Evolutionary conservation across 2,113 vertebrate genomes (phyloP).

Genomic region (Cyanoramphus novaezelandiae): DNA sequence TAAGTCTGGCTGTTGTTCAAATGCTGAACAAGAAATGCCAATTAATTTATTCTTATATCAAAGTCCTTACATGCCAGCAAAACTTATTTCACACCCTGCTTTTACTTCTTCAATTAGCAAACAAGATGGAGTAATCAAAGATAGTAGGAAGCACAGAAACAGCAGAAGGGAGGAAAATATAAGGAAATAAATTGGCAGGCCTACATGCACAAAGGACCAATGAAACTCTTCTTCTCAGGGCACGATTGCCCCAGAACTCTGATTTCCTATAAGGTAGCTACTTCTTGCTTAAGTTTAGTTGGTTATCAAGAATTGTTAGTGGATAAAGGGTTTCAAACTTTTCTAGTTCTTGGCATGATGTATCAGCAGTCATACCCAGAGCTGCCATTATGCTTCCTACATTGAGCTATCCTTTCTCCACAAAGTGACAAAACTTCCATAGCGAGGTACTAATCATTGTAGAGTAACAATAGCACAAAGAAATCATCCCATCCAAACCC

Average conservation of each 20-base stretch:
- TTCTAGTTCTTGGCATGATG: neutral
- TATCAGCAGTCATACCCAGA: neutral
- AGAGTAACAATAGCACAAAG: neutral
- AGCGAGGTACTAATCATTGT: fast-evolving
- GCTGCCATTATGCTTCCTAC: neutral
- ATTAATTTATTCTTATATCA: neutral
- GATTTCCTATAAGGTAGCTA: neutral
- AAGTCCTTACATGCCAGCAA: neutral
- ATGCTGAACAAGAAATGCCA: neutral
- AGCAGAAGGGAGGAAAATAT: neutral
- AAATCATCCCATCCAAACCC: neutral
- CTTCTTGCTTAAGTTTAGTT: neutral
- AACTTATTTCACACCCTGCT: neutral
- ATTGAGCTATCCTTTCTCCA: neutral
- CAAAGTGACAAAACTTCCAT: neutral
- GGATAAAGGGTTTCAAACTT: neutral
- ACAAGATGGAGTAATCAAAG: neutral
- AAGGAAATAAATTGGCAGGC: neutral
- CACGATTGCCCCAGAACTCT: neutral
- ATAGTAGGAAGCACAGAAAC: neutral
- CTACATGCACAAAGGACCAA: neutral
- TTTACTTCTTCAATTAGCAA: neutral
- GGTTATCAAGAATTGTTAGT: neutral
- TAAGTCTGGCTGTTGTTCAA: neutral
- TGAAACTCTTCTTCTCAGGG: neutral